Base-by-base conservation (phyloP, 2,113 vertebrate genomes). In the Cynocephalus volans region DNA sequence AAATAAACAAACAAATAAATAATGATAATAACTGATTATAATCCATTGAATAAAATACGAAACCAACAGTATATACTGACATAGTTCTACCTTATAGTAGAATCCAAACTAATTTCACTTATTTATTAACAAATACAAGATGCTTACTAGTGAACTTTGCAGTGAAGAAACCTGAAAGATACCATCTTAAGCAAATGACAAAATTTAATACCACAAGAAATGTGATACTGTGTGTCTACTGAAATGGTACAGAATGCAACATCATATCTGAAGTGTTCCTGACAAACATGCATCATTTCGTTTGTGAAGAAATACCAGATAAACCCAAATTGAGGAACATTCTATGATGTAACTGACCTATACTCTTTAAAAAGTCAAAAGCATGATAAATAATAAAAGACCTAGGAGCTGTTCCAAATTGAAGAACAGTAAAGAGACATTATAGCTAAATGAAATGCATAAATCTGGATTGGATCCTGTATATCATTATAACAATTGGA, bases 301-400 rank as follows among this genome's bases (percentile, higher is more conserved):
- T 28, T 79, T 23, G 60, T 52, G 60, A 95, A 54, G 14, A 93
- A 81, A 73, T 36, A 60, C 6, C 69, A 58, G 33, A 85, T 82
- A 58, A 91, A 41, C 3, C n/a, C 36, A 76, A 70, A 64, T 24
- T 48, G 28, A 96, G 33, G 56, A 64, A 21, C 6, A 60, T 45
- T 28, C 60, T 54, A 12, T 5, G 5, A n/a, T 33, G 24, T 31
- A 11, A 15, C 8, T 84, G 48, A 85, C 6, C 15, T 64, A 31
- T 58, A 50, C 41, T 80, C 60, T 85, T 93, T 28, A 67, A 90
- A 90, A 82, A 65, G 28, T n/a, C 52, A 93, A 72, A 87, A 80
- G 8, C 24, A 31, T 48, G 36, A 23, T 33, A 84, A 14, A 23
- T 45, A 41, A 84, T 45, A 50, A 31, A 96, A 97, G 15, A 88